Conservation (phyloP, 2,888 invertebrate species). For the Lasiommata megera region DNA sequence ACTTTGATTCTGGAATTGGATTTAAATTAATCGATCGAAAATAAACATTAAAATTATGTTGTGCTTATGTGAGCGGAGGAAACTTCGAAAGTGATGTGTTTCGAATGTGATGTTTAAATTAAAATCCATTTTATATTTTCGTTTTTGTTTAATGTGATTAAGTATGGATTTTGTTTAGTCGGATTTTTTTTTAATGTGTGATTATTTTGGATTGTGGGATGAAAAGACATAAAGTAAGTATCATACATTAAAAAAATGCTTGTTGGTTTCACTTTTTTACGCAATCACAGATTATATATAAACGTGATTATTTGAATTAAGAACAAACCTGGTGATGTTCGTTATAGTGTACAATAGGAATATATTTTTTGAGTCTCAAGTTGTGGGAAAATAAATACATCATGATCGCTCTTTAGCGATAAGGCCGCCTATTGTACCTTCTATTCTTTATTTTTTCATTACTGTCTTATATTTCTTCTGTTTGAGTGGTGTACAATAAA, state of each 20-base stretch:
- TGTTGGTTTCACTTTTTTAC: too few species aligned
- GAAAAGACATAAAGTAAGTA: not conserved
- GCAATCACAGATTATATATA: too few species aligned
- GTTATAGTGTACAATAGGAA: too few species aligned
- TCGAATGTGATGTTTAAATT: not conserved
- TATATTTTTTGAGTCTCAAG: too few species aligned
- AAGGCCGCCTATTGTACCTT: too few species aligned
- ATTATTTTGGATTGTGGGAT: slow-evolving; percentile 2
- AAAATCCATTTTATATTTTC: not conserved
- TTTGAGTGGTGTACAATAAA: too few species aligned
- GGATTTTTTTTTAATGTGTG: not conserved
- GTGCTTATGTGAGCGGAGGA: not conserved
- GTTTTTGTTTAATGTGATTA: not conserved
- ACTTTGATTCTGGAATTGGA: not conserved
- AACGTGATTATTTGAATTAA: too few species aligned
- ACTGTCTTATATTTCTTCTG: too few species aligned
- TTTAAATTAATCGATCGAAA: not conserved
- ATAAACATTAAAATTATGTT: not conserved
- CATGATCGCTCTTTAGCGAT: too few species aligned
- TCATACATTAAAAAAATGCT: not conserved
- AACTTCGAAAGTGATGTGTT: slow-evolving; percentile 2
- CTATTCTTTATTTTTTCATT: too few species aligned
- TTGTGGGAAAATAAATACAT: too few species aligned
- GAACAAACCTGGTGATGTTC: too few species aligned
- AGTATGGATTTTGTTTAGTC: not conserved